Percentiles rank a stretch among this genome's conserved stretches.
phyloP scores from a whole-genome alignment of 2,888 invertebrate species.

The Cosmia trapezina region DNA sequence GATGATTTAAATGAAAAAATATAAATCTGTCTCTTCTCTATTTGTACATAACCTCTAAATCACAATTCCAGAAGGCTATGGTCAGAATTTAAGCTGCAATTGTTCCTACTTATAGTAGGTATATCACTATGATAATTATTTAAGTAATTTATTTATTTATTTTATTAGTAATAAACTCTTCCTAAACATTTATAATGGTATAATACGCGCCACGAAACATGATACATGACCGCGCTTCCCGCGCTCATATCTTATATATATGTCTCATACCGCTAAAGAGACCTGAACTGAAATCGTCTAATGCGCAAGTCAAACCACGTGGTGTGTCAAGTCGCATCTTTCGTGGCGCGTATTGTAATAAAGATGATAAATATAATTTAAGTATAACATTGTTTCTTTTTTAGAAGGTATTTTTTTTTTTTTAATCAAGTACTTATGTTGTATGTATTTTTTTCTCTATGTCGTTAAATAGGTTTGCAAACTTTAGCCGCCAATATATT shows the following conservation, averaged over 20 bases:
- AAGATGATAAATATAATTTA: conserved; percentile 37
- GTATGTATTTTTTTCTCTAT: conserved; percentile 23
- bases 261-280: no score
- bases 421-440: no score
- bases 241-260: no score
- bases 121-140: conserved; percentile 22
- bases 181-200: conserved; percentile 44
- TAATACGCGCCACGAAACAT: no score
- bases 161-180: conserved; percentile 53
- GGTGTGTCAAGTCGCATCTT: no score
- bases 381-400: conserved; percentile 35
- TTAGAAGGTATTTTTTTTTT: conserved; percentile 7
- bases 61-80: conserved; percentile 69
- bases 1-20: conserved; percentile 67
- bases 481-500: conserved; percentile 53
- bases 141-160: no score
- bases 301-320: no score
- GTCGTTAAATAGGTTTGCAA: conserved; percentile 43
- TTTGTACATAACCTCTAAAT: conserved; percentile 66
- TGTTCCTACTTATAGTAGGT: conserved; percentile 48
- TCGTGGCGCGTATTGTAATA: background rate
- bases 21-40: conserved; percentile 58
- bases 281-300: no score
- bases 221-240: no score
- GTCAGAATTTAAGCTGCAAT: conserved; percentile 46